phyloP scores from a whole-genome alignment of 2,888 invertebrate species.

The Parochlus steinenii region DNA sequence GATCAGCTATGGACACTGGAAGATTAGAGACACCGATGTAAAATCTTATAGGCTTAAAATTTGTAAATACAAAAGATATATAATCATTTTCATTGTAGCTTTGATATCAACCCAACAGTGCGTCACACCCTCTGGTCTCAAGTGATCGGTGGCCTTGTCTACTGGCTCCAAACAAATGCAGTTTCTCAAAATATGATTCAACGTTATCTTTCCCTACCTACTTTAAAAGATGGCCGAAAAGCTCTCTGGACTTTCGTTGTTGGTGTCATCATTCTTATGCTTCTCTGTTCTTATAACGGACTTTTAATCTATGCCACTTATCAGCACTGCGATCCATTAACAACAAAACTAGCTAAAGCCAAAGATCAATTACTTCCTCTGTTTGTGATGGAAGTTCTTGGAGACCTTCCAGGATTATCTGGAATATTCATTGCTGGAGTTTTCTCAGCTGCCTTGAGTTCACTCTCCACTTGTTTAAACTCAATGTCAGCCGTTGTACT shows the following conservation, averaged over 20 bases:
- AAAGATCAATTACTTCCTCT: constrained; percentile 61
- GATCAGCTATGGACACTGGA: constrained; percentile 48
- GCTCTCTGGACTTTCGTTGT: constrained; percentile 38
- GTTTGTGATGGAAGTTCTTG: constrained; percentile 71
- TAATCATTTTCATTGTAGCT: constrained; percentile 33
- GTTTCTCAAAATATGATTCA: constrained; percentile 83
- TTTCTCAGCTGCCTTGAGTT: constrained; percentile 75
- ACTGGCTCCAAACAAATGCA: constrained; percentile 62
- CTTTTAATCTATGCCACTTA: constrained; percentile 46
- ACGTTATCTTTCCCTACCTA: constrained; percentile 61
- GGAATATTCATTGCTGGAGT: constrained; percentile 81
- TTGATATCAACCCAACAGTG: constrained; percentile 58
- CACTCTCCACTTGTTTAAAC: constrained; percentile 60
- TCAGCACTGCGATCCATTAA: constrained; percentile 44
- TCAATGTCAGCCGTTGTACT: constrained; percentile 61
- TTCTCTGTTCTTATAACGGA: constrained; percentile 41
- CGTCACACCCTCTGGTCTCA: constrained; percentile 73
- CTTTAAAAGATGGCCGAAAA: constrained; percentile 39
- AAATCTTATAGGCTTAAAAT: constrained; percentile 17
- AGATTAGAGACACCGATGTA: constrained; percentile 57
- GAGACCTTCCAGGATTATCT: constrained; percentile 59
- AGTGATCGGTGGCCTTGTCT: constrained; percentile 57
- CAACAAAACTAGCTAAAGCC: constrained; percentile 31
- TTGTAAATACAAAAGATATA: constrained; percentile 3
- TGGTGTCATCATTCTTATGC: constrained; percentile 35